These are phyloP conservation scores for Platerodrilus igneus DNA, from an alignment of 2,888 invertebrate genomes.

Conservation along the genomic window DNA sequence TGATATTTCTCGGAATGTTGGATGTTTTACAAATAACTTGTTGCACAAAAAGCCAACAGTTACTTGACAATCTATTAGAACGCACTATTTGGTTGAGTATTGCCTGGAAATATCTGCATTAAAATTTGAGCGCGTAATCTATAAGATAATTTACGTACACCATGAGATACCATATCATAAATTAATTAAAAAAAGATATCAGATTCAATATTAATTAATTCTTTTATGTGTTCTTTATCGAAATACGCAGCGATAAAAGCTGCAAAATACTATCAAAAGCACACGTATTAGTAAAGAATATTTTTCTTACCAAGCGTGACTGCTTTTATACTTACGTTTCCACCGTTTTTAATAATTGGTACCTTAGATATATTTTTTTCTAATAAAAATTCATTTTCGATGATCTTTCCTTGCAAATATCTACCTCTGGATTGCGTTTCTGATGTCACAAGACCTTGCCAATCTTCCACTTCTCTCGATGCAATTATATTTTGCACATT, in stretches of 20 bases:
- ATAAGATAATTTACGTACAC: neutral
- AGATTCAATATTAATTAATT: neutral
- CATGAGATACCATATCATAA: neutral
- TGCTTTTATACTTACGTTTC: neutral
- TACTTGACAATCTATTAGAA: slow-evolving; percentile 1
- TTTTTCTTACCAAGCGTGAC: neutral
- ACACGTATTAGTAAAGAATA: slow-evolving; percentile 4
- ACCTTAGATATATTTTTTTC: neutral
- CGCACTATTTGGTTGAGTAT: neutral
- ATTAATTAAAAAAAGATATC: slow-evolving; percentile 1
- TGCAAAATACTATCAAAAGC: slow-evolving; percentile 5
- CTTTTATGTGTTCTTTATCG: neutral
- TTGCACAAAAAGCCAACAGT: neutral
- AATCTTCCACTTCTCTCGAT: slow-evolving; percentile 7
- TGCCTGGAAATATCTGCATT: neutral
- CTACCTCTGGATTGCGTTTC: neutral
- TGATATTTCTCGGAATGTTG: slow-evolving; percentile 2
- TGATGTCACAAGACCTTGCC: neutral
- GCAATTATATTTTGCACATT: neutral
- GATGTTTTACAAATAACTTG: slow-evolving; percentile 3
- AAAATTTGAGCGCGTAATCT: neutral
- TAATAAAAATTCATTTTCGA: neutral
- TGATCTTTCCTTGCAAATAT: neutral
- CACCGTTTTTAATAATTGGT: slow-evolving; percentile 6
- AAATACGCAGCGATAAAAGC: neutral